Percentiles rank a stretch among this genome's conserved stretches.
These are phyloP conservation scores for Serripes groenlandicus DNA, from an alignment of 2,888 invertebrate species.

Conservation along the genomic window DNA sequence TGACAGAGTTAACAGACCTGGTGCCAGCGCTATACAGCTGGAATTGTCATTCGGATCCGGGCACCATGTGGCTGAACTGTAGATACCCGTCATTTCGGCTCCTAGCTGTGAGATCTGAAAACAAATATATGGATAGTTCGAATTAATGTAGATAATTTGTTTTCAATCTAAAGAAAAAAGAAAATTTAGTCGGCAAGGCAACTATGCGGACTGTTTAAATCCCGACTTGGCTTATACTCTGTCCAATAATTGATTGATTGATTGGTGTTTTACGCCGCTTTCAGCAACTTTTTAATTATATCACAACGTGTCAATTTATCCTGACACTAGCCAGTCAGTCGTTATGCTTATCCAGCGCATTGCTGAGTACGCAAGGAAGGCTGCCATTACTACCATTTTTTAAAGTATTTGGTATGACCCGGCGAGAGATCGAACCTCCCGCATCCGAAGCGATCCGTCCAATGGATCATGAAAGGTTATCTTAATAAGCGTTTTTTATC, in stretches of 20 bases:
- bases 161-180: not conserved
- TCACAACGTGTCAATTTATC: too few species aligned
- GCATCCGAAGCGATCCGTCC: too few species aligned
- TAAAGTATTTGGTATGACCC: too few species aligned
- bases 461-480: too few species aligned
- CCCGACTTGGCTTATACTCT: not conserved
- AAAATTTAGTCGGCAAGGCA: not conserved
- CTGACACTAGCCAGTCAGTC: too few species aligned
- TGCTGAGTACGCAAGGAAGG: too few species aligned
- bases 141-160: too few species aligned
- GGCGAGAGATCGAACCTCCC: too few species aligned
- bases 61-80: conserved; percentile 87
- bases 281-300: not conserved
- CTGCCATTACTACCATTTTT: too few species aligned
- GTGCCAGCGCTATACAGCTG: conserved; percentile 62
- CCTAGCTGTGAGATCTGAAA: conserved; percentile 87
- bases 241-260: not conserved
- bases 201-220: not conserved
- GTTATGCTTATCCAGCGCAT: too few species aligned
- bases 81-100: conserved; percentile 89
- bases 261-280: not conserved
- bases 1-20: conserved; percentile 47
- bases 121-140: too few species aligned
- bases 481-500: too few species aligned
- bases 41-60: conserved; percentile 12